phyloP scores from a whole-genome alignment of 2,888 invertebrate species.

The Chloromyia formosa region DNA sequence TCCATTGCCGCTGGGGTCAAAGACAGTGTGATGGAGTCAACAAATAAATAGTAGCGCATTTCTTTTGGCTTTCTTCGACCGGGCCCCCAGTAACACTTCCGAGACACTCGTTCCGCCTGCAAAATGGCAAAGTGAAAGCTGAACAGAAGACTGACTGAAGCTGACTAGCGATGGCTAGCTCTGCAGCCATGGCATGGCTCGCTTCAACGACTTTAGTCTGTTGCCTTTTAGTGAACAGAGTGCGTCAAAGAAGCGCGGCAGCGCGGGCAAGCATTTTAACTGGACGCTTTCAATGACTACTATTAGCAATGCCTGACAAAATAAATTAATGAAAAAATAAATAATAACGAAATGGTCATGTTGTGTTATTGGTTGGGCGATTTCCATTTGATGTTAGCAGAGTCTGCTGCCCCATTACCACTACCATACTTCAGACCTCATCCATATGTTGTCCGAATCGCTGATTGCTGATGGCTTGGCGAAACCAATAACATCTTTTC shows the following conservation, averaged over 20 bases:
- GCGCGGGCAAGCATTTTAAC: no score
- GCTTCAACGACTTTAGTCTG: no score
- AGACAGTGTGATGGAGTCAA: slow-evolving; percentile 14
- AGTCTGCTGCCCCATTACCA: background rate
- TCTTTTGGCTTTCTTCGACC: slow-evolving; percentile 26
- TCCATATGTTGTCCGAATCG: background rate
- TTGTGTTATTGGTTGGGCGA: background rate
- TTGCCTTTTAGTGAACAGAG: no score
- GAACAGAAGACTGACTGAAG: no score
- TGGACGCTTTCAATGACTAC: background rate
- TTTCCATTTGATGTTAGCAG: background rate
- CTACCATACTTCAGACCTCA: no score
- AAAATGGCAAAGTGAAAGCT: slow-evolving; percentile 49
- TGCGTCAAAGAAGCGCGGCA: no score
- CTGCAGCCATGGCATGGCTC: no score
- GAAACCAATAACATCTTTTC: background rate
- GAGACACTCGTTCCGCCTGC: slow-evolving; percentile 19
- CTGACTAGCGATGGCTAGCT: no score
- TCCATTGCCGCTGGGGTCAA: slow-evolving; percentile 17
- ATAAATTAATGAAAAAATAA: background rate
- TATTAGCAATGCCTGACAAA: background rate
- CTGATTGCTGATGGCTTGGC: background rate
- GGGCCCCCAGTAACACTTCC: slow-evolving; percentile 19
- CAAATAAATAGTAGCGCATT: background rate
- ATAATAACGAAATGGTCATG: background rate